Evolutionary conservation across 2,888 invertebrate species (phyloP).

Genomic region (Galeruca laticollis): DNA sequence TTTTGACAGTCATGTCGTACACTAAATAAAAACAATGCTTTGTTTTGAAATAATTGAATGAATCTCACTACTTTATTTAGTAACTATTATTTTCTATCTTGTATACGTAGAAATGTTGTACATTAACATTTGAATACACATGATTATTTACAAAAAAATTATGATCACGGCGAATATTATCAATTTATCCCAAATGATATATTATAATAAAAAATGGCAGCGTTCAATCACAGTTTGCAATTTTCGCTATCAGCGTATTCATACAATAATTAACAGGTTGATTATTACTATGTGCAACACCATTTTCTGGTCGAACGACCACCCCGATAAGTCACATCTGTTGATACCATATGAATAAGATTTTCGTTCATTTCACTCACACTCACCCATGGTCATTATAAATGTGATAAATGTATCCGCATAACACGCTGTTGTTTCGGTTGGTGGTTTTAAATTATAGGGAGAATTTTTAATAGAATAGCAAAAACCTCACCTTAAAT

Average conservation of each 20-base stretch:
- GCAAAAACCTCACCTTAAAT: not conserved
- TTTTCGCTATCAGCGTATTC: slow-evolving; percentile 15
- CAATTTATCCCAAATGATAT: not conserved
- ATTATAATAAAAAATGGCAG: not conserved
- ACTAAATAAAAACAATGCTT: too few species aligned
- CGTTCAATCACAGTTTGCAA: slow-evolving; percentile 6
- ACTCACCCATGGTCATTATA: slow-evolving; percentile 29
- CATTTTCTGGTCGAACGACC: slow-evolving; percentile 36
- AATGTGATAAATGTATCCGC: slow-evolving; percentile 32
- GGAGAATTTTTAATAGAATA: not conserved
- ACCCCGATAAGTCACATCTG: slow-evolving; percentile 35
- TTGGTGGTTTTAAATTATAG: slow-evolving; percentile 35
- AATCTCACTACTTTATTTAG: too few species aligned
- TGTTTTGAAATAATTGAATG: too few species aligned
- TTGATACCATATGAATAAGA: slow-evolving; percentile 39
- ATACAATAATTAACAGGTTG: slow-evolving; percentile 36
- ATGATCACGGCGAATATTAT: not conserved
- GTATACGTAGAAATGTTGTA: too few species aligned
- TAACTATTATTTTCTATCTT: too few species aligned
- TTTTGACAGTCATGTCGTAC: too few species aligned
- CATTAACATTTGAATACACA: too few species aligned
- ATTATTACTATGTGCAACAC: slow-evolving; percentile 21
- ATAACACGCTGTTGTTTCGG: slow-evolving; percentile 36
- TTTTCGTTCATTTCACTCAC: slow-evolving; percentile 30
- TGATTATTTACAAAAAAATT: too few species aligned